These are phyloP conservation scores for Larimichthys polyactis DNA, from an alignment of 2,113 vertebrate genomes.

Conservation along the genomic window DNA sequence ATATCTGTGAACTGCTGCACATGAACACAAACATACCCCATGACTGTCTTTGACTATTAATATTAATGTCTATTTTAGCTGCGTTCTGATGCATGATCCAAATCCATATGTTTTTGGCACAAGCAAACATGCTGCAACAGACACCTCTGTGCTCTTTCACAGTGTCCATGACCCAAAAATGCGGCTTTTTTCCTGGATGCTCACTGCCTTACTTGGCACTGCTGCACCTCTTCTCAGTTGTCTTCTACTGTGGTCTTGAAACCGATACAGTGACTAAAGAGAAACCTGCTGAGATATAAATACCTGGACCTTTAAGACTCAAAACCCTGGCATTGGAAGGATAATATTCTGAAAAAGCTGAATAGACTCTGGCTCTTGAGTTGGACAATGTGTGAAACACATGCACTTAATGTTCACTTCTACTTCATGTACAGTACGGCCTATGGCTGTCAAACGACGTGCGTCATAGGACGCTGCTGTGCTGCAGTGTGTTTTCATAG, in stretches of 20 bases:
- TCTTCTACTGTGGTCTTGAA: constrained; percentile 2
- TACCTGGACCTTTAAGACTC: not conserved
- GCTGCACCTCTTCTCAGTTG: not conserved
- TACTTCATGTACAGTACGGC: not conserved
- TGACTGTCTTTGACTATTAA: not conserved
- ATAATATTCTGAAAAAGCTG: not conserved
- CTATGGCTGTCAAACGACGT: not conserved
- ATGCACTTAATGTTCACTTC: not conserved
- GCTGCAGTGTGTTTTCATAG: constrained; percentile 1
- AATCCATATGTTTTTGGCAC: not conserved
- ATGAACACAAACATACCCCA: too few species aligned
- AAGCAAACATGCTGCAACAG: not conserved
- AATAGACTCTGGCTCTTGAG: not conserved
- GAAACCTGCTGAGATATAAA: not conserved
- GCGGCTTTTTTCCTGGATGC: not conserved
- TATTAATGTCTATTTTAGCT: not conserved
- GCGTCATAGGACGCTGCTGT: not conserved
- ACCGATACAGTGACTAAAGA: not conserved
- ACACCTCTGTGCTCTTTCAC: not conserved
- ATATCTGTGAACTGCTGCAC: not conserved
- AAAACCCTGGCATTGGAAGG: not conserved
- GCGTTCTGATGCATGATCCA: not conserved
- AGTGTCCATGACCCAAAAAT: not conserved
- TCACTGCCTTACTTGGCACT: not conserved
- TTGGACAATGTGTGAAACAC: not conserved